Percentiles rank a stretch among this genome's conserved stretches.
Evolutionary conservation across 1,140 invertebrate genomes (phyloP).

Genomic region (Dolichoris vasculosae): DNA sequence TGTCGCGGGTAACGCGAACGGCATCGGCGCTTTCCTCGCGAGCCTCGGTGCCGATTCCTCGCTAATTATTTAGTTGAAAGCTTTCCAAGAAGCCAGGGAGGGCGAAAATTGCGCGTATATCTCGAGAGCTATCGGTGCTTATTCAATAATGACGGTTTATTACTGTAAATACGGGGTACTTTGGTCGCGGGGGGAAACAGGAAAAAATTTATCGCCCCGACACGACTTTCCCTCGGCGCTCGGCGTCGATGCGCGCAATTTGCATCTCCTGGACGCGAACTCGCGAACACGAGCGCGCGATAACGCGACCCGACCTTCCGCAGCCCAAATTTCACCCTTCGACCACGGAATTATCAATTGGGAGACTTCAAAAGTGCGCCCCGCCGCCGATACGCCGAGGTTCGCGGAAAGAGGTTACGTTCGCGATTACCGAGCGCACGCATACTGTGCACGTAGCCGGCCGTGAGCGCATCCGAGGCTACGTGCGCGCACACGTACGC

Average conservation of each 20-base stretch:
- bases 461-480: not conserved
- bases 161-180: not conserved
- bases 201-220: not conserved
- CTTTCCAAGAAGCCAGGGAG: slow-evolving; percentile 18
- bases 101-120: not conserved
- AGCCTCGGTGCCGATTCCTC: not conserved
- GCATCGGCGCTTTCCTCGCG: not conserved
- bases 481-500: not conserved
- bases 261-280: too few species aligned
- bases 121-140: not conserved
- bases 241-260: not conserved
- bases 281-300: too few species aligned
- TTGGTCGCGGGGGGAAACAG: not conserved
- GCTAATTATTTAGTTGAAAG: not conserved
- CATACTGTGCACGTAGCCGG: not conserved
- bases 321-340: not conserved
- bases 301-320: too few species aligned
- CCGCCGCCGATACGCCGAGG: not conserved
- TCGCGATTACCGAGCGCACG: not conserved
- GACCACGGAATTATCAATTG: slow-evolving; percentile 2
- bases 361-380: not conserved
- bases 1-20: not conserved
- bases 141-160: slow-evolving; percentile 25
- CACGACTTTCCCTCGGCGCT: not conserved
- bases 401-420: slow-evolving; percentile 21